Percentiles rank a stretch among this genome's conserved stretches.
These are phyloP conservation scores for Pipistrellus kuhlii DNA, from an alignment of 2,797 vertebrate species.

Conservation along the genomic window DNA sequence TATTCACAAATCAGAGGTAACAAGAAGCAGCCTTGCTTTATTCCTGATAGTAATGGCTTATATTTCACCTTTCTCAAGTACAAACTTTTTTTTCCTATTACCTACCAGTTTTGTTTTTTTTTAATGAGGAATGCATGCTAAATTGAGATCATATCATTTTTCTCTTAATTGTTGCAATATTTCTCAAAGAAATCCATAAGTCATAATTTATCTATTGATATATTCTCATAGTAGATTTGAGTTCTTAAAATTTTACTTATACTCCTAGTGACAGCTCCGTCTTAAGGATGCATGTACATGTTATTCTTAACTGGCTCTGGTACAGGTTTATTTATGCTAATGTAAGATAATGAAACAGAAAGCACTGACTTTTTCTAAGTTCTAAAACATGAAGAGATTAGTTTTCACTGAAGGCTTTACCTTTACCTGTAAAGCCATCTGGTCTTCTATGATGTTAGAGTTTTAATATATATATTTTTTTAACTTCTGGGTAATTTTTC, in stretches of 20 bases:
- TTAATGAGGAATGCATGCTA: not conserved
- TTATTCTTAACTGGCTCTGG: not conserved
- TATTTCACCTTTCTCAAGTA: not conserved
- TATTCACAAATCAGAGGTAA: not conserved
- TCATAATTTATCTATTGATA: not conserved
- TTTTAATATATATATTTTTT: not conserved
- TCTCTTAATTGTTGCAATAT: not conserved
- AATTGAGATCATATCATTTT: not conserved
- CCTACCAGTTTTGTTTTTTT: not conserved
- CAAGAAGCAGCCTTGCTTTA: not conserved
- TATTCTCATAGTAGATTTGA: not conserved
- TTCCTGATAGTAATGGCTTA: not conserved
- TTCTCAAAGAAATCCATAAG: not conserved
- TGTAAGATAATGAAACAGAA: not conserved
- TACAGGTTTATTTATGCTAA: not conserved
- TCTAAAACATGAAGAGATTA: not conserved
- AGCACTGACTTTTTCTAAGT: not conserved
- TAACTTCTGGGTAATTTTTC: not conserved
- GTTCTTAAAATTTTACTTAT: not conserved
- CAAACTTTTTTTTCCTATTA: not conserved
- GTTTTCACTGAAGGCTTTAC: not conserved
- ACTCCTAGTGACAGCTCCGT: not conserved
- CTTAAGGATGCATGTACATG: not conserved
- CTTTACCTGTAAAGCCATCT: not conserved
- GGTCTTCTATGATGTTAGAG: not conserved